phyloP scores from a whole-genome alignment of 2,797 vertebrate species.

The Enteromius argenteus region DNA sequence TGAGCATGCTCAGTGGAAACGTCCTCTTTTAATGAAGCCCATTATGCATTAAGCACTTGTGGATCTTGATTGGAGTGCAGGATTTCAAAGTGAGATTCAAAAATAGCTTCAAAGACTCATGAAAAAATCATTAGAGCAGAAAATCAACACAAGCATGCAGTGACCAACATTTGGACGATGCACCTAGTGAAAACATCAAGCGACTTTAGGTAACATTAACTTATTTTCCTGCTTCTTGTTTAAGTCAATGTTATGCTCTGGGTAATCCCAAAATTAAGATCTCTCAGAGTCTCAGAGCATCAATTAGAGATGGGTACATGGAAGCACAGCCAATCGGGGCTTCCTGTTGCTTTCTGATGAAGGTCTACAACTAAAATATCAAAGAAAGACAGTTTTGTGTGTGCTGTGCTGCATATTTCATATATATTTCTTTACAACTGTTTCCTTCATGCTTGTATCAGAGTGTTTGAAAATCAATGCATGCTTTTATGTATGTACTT shows the following conservation, averaged over 20 bases:
- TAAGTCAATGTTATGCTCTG: background rate
- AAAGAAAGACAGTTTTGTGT: constrained; percentile 14
- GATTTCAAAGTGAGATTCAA: constrained; percentile 57
- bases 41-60: constrained; percentile 43
- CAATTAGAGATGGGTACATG: constrained; percentile 28
- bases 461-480: constrained; percentile 31
- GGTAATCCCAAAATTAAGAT: constrained; percentile 28
- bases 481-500: constrained; percentile 37
- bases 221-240: background rate
- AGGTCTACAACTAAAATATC: constrained; percentile 28
- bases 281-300: background rate
- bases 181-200: constrained; percentile 14
- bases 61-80: constrained; percentile 47
- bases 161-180: constrained; percentile 38
- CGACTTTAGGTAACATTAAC: background rate
- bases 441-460: constrained; percentile 10
- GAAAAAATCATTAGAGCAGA: constrained; percentile 48
- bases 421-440: constrained; percentile 21
- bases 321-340: background rate
- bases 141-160: constrained; percentile 49
- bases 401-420: constrained; percentile 18
- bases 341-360: constrained; percentile 21
- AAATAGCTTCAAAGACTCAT: constrained; percentile 60
- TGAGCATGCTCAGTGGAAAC: constrained; percentile 41
- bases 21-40: constrained; percentile 48